Evolutionary conservation across 2,113 vertebrate species (phyloP), one percentile per base, ranked within the genome.

Genomic region (Vireo altiloquus): DNA sequence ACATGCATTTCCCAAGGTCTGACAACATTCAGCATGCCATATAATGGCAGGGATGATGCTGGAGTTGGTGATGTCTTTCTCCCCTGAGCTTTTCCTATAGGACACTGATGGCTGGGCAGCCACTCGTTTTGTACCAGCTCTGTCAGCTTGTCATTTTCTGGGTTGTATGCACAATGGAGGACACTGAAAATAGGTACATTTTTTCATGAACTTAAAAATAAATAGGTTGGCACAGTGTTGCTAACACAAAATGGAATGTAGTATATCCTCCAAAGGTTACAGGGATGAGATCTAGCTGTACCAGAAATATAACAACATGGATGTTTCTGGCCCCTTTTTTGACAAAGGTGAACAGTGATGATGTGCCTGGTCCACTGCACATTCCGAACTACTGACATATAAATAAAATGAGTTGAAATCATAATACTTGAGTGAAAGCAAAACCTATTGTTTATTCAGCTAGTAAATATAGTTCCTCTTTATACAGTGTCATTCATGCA

Each of bases 361-460:
- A 96, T 96, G 94, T 94, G 77, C 77, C 75, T 87, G 80, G 90
- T 96, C 95, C 94, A 74, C 59, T 94, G 95, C 93, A 96, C 89
- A 84, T 72, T 95, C 79, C 92, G 95, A 96, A 90, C 90, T 91
- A 71, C 79, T 94, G 94, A 92, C 95, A 92, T 84, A 88, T 90
- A 94, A 97, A 95, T 95, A 92, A 92, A 97, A 95, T 76, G 92
- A 95, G 83, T 71, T 92, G 86, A 95, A 96, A 94, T 94, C 78
- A 14, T 87, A 92, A 91, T 94, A 89, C 90, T 72, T 95, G 94
- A 94, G 88, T 91, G 87, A 93, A 97, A 95, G 90, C 87, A 89
- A 96, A 95, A 95, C 93, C 91, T 94, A 77, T 92, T 95, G 93
- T 97, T 96, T 97, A 94, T 97, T 96, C 94, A 87, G 79, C 86